Conservation (phyloP, 2,113 vertebrate genomes). For the Periophthalmus modestus region DNA sequence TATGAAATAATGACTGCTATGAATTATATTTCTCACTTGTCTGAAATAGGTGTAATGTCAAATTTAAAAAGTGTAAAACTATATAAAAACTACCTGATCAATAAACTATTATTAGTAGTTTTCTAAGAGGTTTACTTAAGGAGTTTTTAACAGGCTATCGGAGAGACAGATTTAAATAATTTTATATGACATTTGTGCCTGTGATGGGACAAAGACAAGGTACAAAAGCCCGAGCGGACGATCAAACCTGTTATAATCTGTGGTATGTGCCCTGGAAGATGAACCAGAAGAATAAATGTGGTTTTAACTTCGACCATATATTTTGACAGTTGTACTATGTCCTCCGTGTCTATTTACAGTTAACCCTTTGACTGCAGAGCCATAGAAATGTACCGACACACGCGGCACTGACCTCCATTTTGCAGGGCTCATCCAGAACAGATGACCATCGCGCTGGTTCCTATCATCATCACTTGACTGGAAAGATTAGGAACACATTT, state of each 20-base stretch:
- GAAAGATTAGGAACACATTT: constrained; percentile 80
- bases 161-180: neutral
- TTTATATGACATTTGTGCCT: neutral
- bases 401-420: constrained; percentile 52
- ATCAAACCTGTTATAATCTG: neutral
- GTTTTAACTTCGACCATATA: neutral
- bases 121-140: neutral
- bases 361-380: constrained; percentile 6
- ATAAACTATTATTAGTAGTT: too few relatives aligned
- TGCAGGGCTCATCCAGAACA: constrained; percentile 62
- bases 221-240: neutral
- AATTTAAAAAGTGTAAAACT: too few relatives aligned
- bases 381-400: constrained; percentile 56
- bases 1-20: neutral
- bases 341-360: constrained; percentile 31
- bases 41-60: neutral
- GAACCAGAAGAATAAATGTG: neutral
- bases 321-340: neutral
- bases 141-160: neutral
- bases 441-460: constrained; percentile 70
- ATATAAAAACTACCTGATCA: too few relatives aligned
- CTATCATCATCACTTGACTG: constrained; percentile 75
- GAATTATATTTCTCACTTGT: neutral
- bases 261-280: neutral
- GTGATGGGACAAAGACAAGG: neutral